phyloP scores from a whole-genome alignment of 2,888 invertebrate genomes.

The Drosophila prostipennis region DNA sequence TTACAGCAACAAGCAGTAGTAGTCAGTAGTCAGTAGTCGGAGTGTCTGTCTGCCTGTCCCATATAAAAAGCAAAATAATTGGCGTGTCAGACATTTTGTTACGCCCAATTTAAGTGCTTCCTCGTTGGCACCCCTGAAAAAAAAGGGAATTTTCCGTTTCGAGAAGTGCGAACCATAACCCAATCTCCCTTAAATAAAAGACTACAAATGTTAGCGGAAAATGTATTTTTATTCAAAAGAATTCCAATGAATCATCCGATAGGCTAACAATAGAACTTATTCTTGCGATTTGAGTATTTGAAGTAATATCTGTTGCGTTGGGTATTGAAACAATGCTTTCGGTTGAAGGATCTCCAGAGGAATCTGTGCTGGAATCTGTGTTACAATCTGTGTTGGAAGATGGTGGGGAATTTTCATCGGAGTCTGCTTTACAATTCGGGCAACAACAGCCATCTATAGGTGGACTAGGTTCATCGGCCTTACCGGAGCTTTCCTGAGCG shows the following conservation, averaged over 20 bases:
- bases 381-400: too few species aligned
- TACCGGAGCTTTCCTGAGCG: too few species aligned
- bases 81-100: slow-evolving; percentile 79
- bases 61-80: slow-evolving; percentile 77
- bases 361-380: too few species aligned
- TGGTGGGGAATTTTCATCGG: too few species aligned
- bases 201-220: background rate
- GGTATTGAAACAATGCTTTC: too few species aligned
- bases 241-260: background rate
- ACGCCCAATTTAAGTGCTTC: slow-evolving; percentile 77
- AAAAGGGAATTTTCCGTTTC: slow-evolving; percentile 15
- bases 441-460: too few species aligned
- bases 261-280: too few species aligned
- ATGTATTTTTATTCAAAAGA: background rate
- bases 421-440: too few species aligned
- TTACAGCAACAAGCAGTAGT: slow-evolving; percentile 34
- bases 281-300: too few species aligned
- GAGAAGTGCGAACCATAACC: slow-evolving; percentile 8
- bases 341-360: too few species aligned
- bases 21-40: slow-evolving; percentile 21
- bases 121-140: slow-evolving; percentile 28
- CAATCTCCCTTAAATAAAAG: background rate
- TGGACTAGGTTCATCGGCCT: too few species aligned
- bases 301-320: too few species aligned
- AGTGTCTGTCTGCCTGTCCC: slow-evolving; percentile 42